Percentiles rank a stretch among this genome's conserved stretches.
phyloP scores from a whole-genome alignment of 1,140 invertebrate species.

The Pristionchus pacificus region DNA sequence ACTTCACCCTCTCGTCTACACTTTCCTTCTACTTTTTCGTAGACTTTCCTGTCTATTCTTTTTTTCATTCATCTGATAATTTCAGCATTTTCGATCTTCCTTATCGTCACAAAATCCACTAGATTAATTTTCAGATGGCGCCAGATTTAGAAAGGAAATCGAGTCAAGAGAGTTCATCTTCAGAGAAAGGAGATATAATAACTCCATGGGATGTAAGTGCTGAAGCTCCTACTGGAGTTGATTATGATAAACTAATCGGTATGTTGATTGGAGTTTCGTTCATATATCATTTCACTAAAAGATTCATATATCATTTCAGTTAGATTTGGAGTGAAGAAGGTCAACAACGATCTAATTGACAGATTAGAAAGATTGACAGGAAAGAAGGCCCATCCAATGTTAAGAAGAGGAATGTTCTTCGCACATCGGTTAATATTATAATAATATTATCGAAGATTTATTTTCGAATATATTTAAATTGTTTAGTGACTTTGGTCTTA shows the following conservation, averaged over 20 bases:
- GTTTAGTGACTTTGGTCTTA: constrained; percentile 65
- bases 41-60: too few relatives aligned
- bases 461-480: neutral
- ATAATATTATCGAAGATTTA: neutral
- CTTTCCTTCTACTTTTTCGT: too few relatives aligned
- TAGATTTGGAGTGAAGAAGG: constrained; percentile 85
- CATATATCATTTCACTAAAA: neutral
- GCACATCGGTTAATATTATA: constrained; percentile 78
- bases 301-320: constrained; percentile 64
- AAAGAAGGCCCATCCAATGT: constrained; percentile 80
- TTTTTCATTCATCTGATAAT: too few relatives aligned
- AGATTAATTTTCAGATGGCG: too few relatives aligned
- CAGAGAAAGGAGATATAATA: constrained; percentile 73
- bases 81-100: too few relatives aligned
- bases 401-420: constrained; percentile 89
- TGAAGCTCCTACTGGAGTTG: constrained; percentile 79
- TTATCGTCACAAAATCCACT: too few relatives aligned
- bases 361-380: constrained; percentile 84
- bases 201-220: constrained; percentile 90
- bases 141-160: too few relatives aligned
- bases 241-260: constrained; percentile 98
- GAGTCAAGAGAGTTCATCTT: too few relatives aligned
- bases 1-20: too few relatives aligned
- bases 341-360: constrained; percentile 77
- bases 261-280: constrained; percentile 6